phyloP scores from a whole-genome alignment of 2,888 invertebrate species.

The Lasioglossum figueresi region DNA sequence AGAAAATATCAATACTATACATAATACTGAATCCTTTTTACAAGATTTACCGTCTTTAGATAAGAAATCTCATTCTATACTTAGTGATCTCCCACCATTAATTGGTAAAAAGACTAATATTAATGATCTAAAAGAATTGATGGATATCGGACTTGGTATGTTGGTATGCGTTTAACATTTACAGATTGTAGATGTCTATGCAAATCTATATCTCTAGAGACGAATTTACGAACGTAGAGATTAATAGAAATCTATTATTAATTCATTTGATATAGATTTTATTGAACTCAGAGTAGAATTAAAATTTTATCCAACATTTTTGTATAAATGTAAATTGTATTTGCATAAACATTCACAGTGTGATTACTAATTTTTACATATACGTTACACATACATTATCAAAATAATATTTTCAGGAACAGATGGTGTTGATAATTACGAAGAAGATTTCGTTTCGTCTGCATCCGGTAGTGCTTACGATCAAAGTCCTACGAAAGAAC shows the following conservation, averaged over 20 bases:
- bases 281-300: neutral
- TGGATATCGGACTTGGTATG: conserved; percentile 80
- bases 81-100: conserved; percentile 80
- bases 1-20: conserved; percentile 75
- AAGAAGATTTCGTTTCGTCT: conserved; percentile 81
- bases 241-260: neutral
- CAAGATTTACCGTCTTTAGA: conserved; percentile 77
- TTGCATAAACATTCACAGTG: neutral
- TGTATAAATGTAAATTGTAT: no score
- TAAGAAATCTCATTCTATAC: conserved; percentile 78
- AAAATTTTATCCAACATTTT: neutral
- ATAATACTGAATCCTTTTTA: conserved; percentile 75
- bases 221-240: neutral
- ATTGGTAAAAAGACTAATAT: conserved; percentile 82
- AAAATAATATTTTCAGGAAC: conserved; percentile 65
- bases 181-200: neutral
- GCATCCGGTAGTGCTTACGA: conserved; percentile 81
- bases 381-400: neutral
- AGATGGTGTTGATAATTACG: conserved; percentile 76
- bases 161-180: neutral
- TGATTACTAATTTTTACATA: neutral
- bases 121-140: conserved; percentile 81
- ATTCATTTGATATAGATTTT: neutral
- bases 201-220: neutral
- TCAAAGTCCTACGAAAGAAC: conserved; percentile 79